Conservation (phyloP, 2,797 vertebrate genomes). For the Propithecus perrieri region DNA sequence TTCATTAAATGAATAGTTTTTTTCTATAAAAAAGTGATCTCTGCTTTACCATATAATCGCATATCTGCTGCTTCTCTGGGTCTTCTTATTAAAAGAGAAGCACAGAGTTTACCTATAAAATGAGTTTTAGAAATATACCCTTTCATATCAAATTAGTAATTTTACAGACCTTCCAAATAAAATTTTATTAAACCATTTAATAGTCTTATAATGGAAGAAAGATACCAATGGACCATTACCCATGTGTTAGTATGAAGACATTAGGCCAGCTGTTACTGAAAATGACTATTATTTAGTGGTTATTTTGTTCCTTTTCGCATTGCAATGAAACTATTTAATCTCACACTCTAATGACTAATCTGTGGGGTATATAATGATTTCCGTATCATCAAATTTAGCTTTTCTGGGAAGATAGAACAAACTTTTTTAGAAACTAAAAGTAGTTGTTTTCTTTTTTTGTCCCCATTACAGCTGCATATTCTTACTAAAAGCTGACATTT, state of each 20-base stretch:
- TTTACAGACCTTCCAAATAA: constrained; percentile 64
- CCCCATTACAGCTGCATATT: background rate
- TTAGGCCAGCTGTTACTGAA: constrained; percentile 70
- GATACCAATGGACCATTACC: constrained; percentile 61
- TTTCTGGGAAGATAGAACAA: constrained; percentile 25
- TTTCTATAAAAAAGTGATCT: constrained; percentile 47
- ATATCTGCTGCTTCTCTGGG: background rate
- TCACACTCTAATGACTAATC: constrained; percentile 58
- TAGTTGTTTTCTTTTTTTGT: constrained; percentile 44
- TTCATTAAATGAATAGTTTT: constrained; percentile 39
- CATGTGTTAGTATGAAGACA: constrained; percentile 45
- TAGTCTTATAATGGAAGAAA: constrained; percentile 44
- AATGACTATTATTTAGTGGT: constrained; percentile 78
- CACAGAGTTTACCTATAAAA: background rate
- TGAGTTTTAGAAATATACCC: constrained; percentile 56
- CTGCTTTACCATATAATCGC: background rate
- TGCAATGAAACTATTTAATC: constrained; percentile 63
- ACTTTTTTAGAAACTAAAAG: constrained; percentile 51
- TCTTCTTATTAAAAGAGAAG: constrained; percentile 20
- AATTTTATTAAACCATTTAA: constrained; percentile 68
- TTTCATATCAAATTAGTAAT: constrained; percentile 53
- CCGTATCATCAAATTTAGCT: constrained; percentile 73
- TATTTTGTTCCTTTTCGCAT: constrained; percentile 66
- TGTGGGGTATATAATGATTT: constrained; percentile 66
- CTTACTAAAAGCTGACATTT: background rate